Base-by-base conservation (phyloP, 2,113 vertebrate species). In the Mormoops blainvillei region DNA sequence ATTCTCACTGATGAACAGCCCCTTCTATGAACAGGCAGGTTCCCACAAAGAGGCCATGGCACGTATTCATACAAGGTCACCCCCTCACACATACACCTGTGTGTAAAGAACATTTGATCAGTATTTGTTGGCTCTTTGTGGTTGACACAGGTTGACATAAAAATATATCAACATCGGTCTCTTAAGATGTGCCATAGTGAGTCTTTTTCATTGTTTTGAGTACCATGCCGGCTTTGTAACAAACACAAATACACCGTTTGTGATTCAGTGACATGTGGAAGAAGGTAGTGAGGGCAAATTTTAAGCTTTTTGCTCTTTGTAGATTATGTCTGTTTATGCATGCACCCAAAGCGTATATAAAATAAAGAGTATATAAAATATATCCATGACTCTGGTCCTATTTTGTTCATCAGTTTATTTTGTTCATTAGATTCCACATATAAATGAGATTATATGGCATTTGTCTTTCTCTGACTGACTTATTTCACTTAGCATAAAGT, bases 81-180 rank as follows among this genome's bases (percentile, higher is more conserved):
- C 67, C 12, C 43, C 31, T 5, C 2, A 41, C 36, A 89, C 2
- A 20, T 2, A 38, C 33, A n/a, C 52, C 3, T 24, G 5, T 80
- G 18, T 73, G 2, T 90, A 78, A 87, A 89, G 85, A 94, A 67
- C 54, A 70, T 93, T 78, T 81, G 58, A 67, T 86, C 58, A 71
- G 20, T 82, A 89, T 91, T 76, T 68, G 56, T 87, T 95, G 54
- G 68, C 56, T 87, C 2, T 91, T 92, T 96, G 65, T 61, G 52
- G 45, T 94, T 93, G 70, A 74, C 31, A 63, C 31, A 3, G 73
- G 18, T 87, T 90, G n/a, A 92, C 41, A 81, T 41, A 71, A 7
- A 95, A 76, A 67, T 87, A 68, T 16, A 58, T 89, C 8, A 4
- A 50, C 26, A 52, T 85, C 76, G 94, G 7, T 84, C 70, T 94